Base-by-base conservation (phyloP, 2,888 invertebrate species). In the Lysandra coridon region DNA sequence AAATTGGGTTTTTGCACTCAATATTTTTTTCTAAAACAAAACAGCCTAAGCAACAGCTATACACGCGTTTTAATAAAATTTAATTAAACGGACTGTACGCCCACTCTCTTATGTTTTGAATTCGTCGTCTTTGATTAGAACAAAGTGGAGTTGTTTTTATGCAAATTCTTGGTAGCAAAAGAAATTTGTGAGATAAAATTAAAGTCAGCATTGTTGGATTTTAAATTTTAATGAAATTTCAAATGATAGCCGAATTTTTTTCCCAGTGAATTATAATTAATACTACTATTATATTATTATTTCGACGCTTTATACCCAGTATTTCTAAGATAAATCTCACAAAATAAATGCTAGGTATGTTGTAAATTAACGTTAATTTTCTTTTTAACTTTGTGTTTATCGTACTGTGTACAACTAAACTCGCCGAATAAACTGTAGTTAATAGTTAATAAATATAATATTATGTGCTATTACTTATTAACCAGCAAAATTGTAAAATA, bases 111-210 rank as follows among this genome's bases (percentile, higher is more conserved):
- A 30, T 69, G 33, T 69, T 69, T 69, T 69, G 14, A 37, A 69
- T 69, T 69, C 69, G 33, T 69, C 33, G 33, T 69, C 69, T 69
- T 69, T 69, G 33, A 69, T 69, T 17, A 69, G 69, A 69, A 69
- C 33, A 69, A 69, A 69, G 33, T 69, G 30, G 2, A 64, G 14
- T 64, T 30, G 33, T 69, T 33, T 69, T 69, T 14, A 69, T 69
- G 33, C 33, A 69, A 69, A 69, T 69, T 69, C 33, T 30, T 69
- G 33, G 69, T 69, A 33, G 30, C 33, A 69, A 69, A 69, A 69
- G 69, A 33, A 33, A 12, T 33, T 69, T 33, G 33, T 69, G 69
- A 33, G 33, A 33, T 69, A 33, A 69, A 69, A 69, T 37, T 69
- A 69, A 69, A 69, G 33, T 33, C 64, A 69, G 33, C 33, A 0